Evolutionary conservation across 2,113 vertebrate genomes (phyloP), one percentile per base, ranked within the genome.

Genomic region (Odontophorus gujanensis): DNA sequence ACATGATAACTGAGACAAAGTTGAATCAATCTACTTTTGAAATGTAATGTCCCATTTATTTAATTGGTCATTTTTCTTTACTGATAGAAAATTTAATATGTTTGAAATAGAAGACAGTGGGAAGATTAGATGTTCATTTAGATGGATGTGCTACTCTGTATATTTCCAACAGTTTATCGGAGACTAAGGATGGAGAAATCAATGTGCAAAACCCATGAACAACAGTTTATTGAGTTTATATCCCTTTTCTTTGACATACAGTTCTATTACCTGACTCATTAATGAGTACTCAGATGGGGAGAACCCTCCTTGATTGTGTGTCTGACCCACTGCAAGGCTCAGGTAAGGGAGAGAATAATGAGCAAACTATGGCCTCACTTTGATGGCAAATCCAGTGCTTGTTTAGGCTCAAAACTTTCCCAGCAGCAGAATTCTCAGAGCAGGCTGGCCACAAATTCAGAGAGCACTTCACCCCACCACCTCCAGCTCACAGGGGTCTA

Each of bases 291-390:
- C 48, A 74, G 58, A 22, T 8, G 6, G n/a, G 24, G 13, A 30
- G 8, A 81, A 62, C 80, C 22, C n/a, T 32, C 34, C 42, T 73
- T 73, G 61, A 40, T 68, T 58, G 85, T 45, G 26, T 10, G 7
- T 12, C 51, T 75, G 21, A 24, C 20, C 11, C 36, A 57, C 15
- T 5, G 11, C 58, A 32, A 4, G 1, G 28, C 48, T 22, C 1
- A 14, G 13, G 7, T 65, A 47, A 2, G 0, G 20, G 36, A 87
- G 30, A 20, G 0, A 5, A 76, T 3, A 59, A 28, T 7, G 0
- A 0, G 50, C 1, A 2, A 47, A 12, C 43, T 15, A 57, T 28
- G 62, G 81, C 34, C 59, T 68, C 6, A 40, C 9, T 69, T 63
- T 48, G 58, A 85, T 9, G 21, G 40, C 19, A 77, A 73, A 85